Evolutionary conservation across 2,113 vertebrate species (phyloP).

Genomic region (Corydoras maculifer): DNA sequence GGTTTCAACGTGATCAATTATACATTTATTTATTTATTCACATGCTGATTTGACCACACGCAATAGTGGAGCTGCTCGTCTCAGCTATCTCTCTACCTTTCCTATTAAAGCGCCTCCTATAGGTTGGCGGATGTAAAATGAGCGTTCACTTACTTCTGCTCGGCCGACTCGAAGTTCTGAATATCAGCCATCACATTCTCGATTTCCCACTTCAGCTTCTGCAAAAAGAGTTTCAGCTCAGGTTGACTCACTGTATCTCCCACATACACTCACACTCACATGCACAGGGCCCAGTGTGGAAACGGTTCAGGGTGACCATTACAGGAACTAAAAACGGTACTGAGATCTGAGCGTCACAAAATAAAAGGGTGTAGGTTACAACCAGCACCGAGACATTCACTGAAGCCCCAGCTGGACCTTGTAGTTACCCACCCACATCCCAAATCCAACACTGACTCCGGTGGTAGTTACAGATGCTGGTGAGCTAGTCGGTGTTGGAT

Average conservation of each 20-base stretch:
- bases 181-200: conserved; percentile 80
- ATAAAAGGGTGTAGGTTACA: neutral
- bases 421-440: too few species aligned
- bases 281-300: neutral
- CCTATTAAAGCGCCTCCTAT: neutral
- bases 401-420: too few species aligned
- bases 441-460: too few species aligned
- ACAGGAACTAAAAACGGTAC: neutral
- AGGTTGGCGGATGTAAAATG: neutral
- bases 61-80: too few species aligned
- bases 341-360: neutral
- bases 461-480: too few species aligned
- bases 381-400: too few species aligned
- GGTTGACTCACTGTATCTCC: neutral
- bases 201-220: conserved; percentile 85
- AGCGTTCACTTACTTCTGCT: conserved; percentile 70
- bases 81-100: too few species aligned
- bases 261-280: conserved; percentile 4
- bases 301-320: conserved; percentile 2
- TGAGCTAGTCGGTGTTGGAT: too few species aligned
- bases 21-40: too few species aligned
- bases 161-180: conserved; percentile 73
- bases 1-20: too few species aligned
- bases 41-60: too few species aligned
- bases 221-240: conserved; percentile 23